phyloP scores from a whole-genome alignment of 2,113 vertebrate genomes.

The Gopherus evgoodei region DNA sequence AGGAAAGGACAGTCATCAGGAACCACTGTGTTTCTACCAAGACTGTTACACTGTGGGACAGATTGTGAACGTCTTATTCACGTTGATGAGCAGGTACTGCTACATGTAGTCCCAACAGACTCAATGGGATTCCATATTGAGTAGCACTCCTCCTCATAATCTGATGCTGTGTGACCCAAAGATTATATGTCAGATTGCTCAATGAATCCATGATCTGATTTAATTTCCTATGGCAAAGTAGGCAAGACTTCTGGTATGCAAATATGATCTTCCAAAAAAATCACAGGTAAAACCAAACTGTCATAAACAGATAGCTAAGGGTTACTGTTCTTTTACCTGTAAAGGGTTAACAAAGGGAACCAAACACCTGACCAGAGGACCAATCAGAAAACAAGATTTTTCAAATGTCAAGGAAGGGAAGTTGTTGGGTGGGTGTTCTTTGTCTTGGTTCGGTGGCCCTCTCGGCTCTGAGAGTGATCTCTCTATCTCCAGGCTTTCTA shows the following conservation, averaged over 20 bases:
- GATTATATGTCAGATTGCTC: neutral
- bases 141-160: neutral
- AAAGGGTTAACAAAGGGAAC: too few species aligned
- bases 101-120: neutral
- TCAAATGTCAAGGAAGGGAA: too few species aligned
- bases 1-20: neutral
- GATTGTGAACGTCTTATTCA: neutral
- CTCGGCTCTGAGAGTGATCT: too few species aligned
- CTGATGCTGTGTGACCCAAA: neutral
- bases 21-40: neutral
- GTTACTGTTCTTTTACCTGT: too few species aligned
- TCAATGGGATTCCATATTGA: neutral
- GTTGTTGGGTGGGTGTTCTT: too few species aligned
- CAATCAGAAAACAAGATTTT: too few species aligned
- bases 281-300: neutral
- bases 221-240: neutral
- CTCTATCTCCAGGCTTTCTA: too few species aligned
- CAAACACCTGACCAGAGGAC: too few species aligned
- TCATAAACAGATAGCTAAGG: too few species aligned
- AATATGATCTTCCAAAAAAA: neutral
- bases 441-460: too few species aligned
- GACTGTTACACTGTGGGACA: neutral
- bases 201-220: neutral
- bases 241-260: neutral
- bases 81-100: neutral